Evolutionary conservation across 2,113 vertebrate species (phyloP), one percentile per base, ranked within the genome.

Genomic region (Falco punctatus): DNA sequence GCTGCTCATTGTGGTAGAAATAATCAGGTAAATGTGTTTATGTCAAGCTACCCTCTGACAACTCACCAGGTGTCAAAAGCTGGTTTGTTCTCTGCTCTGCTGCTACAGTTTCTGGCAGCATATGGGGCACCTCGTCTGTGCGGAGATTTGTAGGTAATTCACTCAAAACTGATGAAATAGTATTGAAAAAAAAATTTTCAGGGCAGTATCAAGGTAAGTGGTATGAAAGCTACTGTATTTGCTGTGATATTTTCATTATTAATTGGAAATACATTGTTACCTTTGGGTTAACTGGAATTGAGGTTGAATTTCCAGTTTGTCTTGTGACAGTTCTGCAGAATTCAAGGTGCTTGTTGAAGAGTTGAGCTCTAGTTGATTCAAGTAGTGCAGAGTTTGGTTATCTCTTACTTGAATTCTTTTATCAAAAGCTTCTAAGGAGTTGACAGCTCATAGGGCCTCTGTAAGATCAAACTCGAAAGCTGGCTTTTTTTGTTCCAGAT

Each of bases 321-420:
- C 52, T 4, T 44, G 40, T 59, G 19, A 35, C 57, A 71, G 49
- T 54, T 27, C 57, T 75, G 40, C 51, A 46, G 74, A 70, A 86
- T 61, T 40, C 61, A 65, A 32, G 54, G 23, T 30, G 16, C 57
- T 67, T 75, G 14, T 73, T 87, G 61, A 69, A 49, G 70, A 84
- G 54, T 11, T 87, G 78, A 79, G 54, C 35, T 90, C 48, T 13
- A 74, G 40, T 54, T 94, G 70, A 21, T 75, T 91, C 54, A 71
- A 40, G 55, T 46, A 64, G 58, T 58, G 35, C 58, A 54, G 92
- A 89, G 33, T 59, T 55, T 82, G 57, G 57, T 91, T 94, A 94
- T 94, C 91, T 95, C 49, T 71, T 88, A 49, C 58, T 92, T 54
- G 61, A 92, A 88, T 92, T 92, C 32, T 91, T 96, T 95, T 96